Evolutionary conservation across 1,140 invertebrate genomes (phyloP).

Genomic region (Brachionus koreanus): DNA sequence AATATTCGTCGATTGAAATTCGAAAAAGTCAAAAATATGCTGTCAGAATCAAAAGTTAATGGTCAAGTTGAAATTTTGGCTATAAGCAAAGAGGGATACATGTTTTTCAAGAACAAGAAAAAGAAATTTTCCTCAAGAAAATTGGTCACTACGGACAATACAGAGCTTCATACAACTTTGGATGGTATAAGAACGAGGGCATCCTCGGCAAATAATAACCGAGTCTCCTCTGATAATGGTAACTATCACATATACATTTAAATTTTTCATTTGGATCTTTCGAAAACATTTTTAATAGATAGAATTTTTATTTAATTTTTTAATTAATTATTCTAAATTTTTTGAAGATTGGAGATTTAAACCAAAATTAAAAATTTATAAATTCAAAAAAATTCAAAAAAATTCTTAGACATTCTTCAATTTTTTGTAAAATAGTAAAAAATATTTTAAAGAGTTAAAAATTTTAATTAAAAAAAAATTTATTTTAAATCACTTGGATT

Average conservation of each 20-base stretch:
- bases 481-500: no score
- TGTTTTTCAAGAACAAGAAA: conserved; percentile 36
- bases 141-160: conserved; percentile 1
- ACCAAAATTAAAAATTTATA: no score
- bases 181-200: not conserved
- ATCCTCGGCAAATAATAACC: not conserved
- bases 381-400: no score
- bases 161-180: conserved; percentile 3
- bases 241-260: not conserved
- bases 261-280: no score
- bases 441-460: no score
- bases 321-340: no score
- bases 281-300: no score
- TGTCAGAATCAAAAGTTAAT: not conserved
- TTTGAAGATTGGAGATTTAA: no score
- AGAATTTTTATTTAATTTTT: no score
- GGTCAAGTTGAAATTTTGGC: conserved; percentile 42
- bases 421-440: no score
- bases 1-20: conserved; percentile 37
- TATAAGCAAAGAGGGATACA: conserved; percentile 33
- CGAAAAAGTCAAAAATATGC: conserved; percentile 21
- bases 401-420: no score
- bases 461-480: no score
- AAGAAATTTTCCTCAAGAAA: conserved; percentile 34
- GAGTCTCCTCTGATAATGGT: conserved; percentile 8